Conservation (phyloP, 2,113 vertebrate species). For the Tenebrosternarchus preto region DNA sequence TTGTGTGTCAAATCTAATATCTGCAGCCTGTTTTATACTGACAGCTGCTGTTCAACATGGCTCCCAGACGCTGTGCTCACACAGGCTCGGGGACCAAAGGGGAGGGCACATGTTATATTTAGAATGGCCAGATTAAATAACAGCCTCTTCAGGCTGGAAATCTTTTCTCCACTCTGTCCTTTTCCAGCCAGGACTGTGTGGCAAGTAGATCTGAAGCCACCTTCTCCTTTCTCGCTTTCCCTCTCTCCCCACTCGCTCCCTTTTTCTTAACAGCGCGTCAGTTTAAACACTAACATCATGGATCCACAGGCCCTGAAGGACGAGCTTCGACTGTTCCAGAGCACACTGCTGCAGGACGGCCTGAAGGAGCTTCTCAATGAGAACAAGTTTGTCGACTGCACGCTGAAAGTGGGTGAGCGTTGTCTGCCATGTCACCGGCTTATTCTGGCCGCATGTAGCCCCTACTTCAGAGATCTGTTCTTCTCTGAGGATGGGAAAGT, state of each 20-base stretch:
- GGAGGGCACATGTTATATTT: constrained; percentile 83
- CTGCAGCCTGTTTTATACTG: constrained; percentile 58
- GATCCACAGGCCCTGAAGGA: constrained; percentile 92
- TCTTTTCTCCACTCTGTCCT: constrained; percentile 82
- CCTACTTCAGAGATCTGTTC: constrained; percentile 97
- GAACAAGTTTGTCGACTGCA: constrained; percentile 98
- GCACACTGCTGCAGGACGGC: constrained; percentile 96
- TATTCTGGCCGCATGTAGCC: constrained; percentile 96
- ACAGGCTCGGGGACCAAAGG: constrained; percentile 57
- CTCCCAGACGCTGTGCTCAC: constrained; percentile 76
- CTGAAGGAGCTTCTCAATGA: constrained; percentile 96
- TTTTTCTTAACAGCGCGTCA: neutral
- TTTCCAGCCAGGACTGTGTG: constrained; percentile 82
- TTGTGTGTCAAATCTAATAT: no score
- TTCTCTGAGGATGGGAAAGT: constrained; percentile 92
- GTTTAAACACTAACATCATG: constrained; percentile 69
- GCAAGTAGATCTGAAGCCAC: constrained; percentile 75
- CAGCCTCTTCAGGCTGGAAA: constrained; percentile 81
- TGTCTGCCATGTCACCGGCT: constrained; percentile 93
- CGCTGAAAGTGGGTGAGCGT: constrained; percentile 91
- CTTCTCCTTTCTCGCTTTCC: constrained; percentile 60
- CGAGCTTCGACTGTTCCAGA: constrained; percentile 96
- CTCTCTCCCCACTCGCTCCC: neutral
- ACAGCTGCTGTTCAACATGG: constrained; percentile 82
- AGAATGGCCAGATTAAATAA: constrained; percentile 87